phyloP scores from a whole-genome alignment of 2,888 invertebrate species.

The Lepidochrysops patricia region DNA sequence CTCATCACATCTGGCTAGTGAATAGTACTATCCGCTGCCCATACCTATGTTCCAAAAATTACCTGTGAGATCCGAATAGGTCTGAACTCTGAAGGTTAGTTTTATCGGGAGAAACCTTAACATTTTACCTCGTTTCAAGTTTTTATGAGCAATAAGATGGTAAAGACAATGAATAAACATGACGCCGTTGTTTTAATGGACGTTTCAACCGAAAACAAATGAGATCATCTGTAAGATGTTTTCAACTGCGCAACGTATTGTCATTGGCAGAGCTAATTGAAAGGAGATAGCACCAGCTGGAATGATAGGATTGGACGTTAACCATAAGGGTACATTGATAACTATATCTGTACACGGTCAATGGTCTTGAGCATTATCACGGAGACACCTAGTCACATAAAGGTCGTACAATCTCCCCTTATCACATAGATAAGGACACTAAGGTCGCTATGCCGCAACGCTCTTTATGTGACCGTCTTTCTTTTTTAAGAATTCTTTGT shows the following conservation, averaged over 20 bases:
- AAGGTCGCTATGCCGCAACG: constrained; percentile 63
- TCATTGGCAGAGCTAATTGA: background rate
- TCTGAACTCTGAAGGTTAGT: background rate
- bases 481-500: background rate
- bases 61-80: constrained; percentile 1
- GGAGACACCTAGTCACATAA: constrained; percentile 57
- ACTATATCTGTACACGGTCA: constrained; percentile 51
- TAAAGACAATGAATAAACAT: constrained; percentile 4
- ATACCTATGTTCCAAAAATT: constrained; percentile 3
- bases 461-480: constrained; percentile 22
- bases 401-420: constrained; percentile 64
- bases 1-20: background rate
- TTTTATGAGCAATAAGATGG: background rate
- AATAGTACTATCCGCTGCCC: background rate
- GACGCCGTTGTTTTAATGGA: background rate
- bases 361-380: constrained; percentile 59
- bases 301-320: background rate
- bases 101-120: background rate
- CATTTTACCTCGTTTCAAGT: background rate
- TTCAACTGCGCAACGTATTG: background rate
- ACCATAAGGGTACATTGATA: constrained; percentile 3
- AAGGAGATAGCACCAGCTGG: background rate
- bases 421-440: constrained; percentile 57
- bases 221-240: background rate
- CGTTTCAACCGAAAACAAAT: background rate